Evolutionary conservation across 2,113 vertebrate genomes (phyloP).

Genomic region (Tiliqua scincoides): DNA sequence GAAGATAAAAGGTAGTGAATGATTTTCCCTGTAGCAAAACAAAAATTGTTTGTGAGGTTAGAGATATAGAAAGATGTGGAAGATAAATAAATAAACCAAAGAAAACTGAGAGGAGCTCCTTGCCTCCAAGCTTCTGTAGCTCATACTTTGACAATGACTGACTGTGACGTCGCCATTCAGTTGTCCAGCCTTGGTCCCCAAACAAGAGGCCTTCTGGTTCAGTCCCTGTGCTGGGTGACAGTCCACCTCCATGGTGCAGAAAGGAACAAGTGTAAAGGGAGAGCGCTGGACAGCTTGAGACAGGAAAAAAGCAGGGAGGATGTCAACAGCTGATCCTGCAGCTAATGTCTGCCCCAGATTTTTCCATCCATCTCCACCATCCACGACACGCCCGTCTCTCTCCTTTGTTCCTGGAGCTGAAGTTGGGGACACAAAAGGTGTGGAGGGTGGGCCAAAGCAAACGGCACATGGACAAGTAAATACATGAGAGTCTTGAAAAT

Average conservation of each 20-base stretch:
- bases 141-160: background rate
- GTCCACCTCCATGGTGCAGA: constrained; percentile 24
- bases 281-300: background rate
- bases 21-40: constrained; percentile 4
- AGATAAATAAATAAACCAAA: constrained; percentile 25
- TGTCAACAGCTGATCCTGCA: background rate
- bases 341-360: constrained; percentile 27
- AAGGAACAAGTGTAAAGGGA: constrained; percentile 21
- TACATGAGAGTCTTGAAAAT: constrained; percentile 56
- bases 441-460: constrained; percentile 43
- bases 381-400: constrained; percentile 30
- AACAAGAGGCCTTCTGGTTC: constrained; percentile 27
- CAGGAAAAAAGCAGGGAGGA: background rate
- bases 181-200: background rate
- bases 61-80: constrained; percentile 3
- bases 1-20: constrained; percentile 2
- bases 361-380: constrained; percentile 13
- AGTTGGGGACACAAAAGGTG: background rate
- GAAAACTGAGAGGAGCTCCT: constrained; percentile 15
- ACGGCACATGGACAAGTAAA: constrained; percentile 48
- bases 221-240: constrained; percentile 42
- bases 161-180: background rate
- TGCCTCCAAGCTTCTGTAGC: background rate
- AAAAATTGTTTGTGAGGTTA: background rate
- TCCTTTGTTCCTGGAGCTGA: constrained; percentile 48